phyloP scores from a whole-genome alignment of 2,797 vertebrate genomes.

The Thaleichthys pacificus region DNA sequence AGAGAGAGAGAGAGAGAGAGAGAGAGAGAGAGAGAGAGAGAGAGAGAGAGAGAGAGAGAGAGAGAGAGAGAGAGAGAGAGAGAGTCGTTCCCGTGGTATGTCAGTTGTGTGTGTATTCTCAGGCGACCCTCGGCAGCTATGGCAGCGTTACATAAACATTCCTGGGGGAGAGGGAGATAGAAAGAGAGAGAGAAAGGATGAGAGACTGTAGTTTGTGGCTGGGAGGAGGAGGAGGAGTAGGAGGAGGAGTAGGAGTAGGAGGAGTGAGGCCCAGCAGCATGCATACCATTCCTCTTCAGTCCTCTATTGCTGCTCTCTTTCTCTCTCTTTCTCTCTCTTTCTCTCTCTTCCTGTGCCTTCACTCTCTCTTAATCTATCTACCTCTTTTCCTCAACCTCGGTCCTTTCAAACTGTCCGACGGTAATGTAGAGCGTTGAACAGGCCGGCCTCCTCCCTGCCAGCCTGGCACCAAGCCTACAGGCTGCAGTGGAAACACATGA shows the following conservation, averaged over 20 bases:
- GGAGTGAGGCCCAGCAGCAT: background rate
- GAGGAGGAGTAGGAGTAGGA: background rate
- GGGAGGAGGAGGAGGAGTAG: background rate
- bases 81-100: background rate
- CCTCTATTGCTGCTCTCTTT: background rate
- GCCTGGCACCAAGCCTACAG: background rate
- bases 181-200: background rate
- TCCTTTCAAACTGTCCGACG: background rate
- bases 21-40: background rate
- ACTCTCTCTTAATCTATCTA: background rate
- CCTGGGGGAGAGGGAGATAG: slow-evolving; percentile 10
- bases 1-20: slow-evolving; percentile 1
- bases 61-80: background rate
- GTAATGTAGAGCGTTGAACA: background rate
- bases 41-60: background rate
- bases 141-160: slow-evolving; percentile 13
- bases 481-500: background rate
- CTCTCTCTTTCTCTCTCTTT: background rate
- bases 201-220: background rate
- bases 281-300: background rate
- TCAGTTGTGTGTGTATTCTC: slow-evolving; percentile 32
- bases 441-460: background rate
- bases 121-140: slow-evolving; percentile 6
- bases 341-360: background rate
- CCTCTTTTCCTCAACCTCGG: too few relatives aligned